Conservation (phyloP, 30 jellyfish, hydroid and myxozoan species). For the Mastigias papua region DNA sequence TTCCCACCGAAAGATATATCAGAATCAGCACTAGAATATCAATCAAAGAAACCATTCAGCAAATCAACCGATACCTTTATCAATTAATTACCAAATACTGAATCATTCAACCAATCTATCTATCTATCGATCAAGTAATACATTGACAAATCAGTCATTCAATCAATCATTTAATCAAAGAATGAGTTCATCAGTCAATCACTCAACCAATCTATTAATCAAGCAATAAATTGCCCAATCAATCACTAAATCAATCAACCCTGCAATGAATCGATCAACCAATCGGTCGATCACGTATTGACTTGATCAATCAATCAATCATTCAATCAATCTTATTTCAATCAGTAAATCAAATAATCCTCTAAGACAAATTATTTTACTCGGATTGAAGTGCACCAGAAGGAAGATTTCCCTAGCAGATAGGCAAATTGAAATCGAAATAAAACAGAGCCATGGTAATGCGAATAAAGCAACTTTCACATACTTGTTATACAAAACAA, state of each 20-base stretch:
- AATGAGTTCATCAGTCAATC: not conserved
- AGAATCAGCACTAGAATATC: slow-evolving; percentile 70
- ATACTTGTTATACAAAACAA: slow-evolving; percentile 84
- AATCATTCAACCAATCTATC: not conserved
- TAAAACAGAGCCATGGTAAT: not conserved
- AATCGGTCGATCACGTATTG: not conserved
- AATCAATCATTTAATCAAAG: not conserved
- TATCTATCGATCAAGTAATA: not conserved
- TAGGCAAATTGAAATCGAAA: not conserved
- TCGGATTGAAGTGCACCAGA: not conserved
- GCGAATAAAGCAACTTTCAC: slow-evolving; percentile 4
- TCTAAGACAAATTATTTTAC: not conserved
- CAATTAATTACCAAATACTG: no score
- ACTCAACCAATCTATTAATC: not conserved
- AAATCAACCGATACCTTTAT: no score
- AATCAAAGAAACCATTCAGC: not conserved
- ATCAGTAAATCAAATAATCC: no score
- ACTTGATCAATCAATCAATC: not conserved
- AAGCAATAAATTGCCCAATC: not conserved
- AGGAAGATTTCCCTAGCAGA: not conserved
- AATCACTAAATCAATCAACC: not conserved
- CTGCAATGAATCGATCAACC: not conserved
- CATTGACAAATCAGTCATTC: not conserved
- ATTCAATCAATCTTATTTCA: not conserved
- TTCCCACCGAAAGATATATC: slow-evolving; percentile 82